Evolutionary conservation across 1,140 invertebrate genomes (phyloP).

Genomic region (Heliconius himera): DNA sequence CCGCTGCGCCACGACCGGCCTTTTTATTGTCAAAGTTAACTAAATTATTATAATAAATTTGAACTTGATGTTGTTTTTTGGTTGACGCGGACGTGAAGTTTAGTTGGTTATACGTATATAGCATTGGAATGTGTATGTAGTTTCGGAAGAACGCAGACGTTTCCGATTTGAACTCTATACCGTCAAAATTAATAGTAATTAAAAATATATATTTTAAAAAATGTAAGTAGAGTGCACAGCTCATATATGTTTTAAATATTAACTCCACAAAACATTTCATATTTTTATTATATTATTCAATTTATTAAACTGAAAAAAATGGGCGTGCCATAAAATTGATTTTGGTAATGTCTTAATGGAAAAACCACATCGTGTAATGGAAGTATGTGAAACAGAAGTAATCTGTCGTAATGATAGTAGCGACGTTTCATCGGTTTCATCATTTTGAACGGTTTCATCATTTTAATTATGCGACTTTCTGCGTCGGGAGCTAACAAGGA

Average conservation of each 20-base stretch:
- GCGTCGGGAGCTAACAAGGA: slow-evolving; percentile 19
- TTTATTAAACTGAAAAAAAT: neutral
- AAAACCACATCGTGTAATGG: slow-evolving; percentile 17
- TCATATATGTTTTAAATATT: too few species aligned
- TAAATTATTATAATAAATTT: neutral
- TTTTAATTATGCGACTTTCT: slow-evolving; percentile 29
- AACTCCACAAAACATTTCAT: too few species aligned
- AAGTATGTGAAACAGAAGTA: slow-evolving; percentile 15
- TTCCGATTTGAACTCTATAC: neutral
- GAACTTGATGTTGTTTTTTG: neutral
- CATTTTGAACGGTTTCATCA: slow-evolving; percentile 19
- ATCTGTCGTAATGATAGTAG: slow-evolving; percentile 19
- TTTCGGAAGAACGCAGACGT: too few species aligned
- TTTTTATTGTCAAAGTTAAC: neutral
- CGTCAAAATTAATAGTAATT: too few species aligned
- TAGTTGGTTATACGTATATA: neutral
- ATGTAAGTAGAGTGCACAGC: too few species aligned
- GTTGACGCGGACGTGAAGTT: neutral
- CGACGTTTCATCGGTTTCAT: slow-evolving; percentile 26
- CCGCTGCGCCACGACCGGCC: too few species aligned
- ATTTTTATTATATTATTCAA: too few species aligned
- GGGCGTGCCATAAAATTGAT: neutral
- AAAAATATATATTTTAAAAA: too few species aligned
- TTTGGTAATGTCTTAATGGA: neutral
- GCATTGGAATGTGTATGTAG: neutral